Base-by-base conservation (phyloP, 2,888 invertebrate genomes). In the Callimorpha dominula region DNA sequence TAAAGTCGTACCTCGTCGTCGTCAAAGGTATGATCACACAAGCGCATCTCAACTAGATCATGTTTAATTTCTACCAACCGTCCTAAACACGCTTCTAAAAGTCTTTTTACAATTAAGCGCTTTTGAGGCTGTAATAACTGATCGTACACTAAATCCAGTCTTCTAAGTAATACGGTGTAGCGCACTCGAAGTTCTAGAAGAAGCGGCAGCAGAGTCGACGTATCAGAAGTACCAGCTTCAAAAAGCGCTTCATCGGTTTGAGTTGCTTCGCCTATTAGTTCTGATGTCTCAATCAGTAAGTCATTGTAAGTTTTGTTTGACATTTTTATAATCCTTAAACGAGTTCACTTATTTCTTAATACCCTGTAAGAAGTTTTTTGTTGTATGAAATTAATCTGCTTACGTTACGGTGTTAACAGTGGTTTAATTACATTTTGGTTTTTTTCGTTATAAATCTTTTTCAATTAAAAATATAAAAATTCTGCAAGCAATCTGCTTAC, bases 41-140 rank as follows among this genome's bases (percentile, higher is more conserved):
- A 92, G 90, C 98, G 98, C 20, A 99, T 96, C 85, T 98, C 98
- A 0, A 99, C 98, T 78, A 99, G 95, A 88, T 99, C 99, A 84
- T 97, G 96, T 88, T 99, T 99, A 11, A 99, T 93, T 91, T 99
- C 99, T 50, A 99, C 93, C 63, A 99, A 95, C 76, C 99, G 96
- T 0, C 99, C 99, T 72, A 99, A 95, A 63, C 97, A 97, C 0
- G 97, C 96, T 86, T 98, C 98, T 4, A 99, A 89, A 4, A 98
- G 88, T 78, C 97, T 96, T 77, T 96, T 96, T 0, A 99, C 96
- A n/a, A 99, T 95, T 68, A 97, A 90, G 50, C 99, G 96, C 90
- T 99, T 99, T 90, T 99, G 99, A 0, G 99, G 99, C 90, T 99
- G 99, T 60, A 99, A 96, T 84, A 99, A 96, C 94, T 99, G 99